Conservation (phyloP, 1,140 invertebrate species). For the Rhyzopertha dominica region DNA sequence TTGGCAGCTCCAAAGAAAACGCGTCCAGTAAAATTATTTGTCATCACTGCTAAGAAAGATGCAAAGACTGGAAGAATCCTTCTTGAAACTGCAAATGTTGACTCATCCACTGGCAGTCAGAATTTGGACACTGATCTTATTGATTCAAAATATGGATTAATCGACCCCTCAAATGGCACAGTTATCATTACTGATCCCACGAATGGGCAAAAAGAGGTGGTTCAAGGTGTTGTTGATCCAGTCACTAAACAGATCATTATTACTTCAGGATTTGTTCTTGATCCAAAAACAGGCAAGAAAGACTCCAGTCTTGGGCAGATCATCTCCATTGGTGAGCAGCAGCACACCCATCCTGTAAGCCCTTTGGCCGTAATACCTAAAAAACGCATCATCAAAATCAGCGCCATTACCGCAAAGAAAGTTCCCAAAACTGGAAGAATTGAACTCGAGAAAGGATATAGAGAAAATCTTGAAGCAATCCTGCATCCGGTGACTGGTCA, state of each 20-base stretch:
- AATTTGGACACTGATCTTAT: conserved; percentile 49
- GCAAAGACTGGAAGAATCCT: conserved; percentile 53
- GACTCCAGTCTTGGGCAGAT: conserved; percentile 53
- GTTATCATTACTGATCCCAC: conserved; percentile 52
- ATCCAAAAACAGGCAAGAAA: conserved; percentile 53
- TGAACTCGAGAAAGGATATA: conserved; percentile 56
- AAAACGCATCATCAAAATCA: conserved; percentile 61
- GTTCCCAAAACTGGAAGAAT: conserved; percentile 60
- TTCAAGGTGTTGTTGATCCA: conserved; percentile 55
- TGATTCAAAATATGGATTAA: conserved; percentile 53
- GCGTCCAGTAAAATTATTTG: conserved; percentile 48
- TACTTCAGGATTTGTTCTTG: conserved; percentile 54
- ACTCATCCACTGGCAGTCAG: conserved; percentile 48
- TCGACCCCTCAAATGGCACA: conserved; percentile 48
- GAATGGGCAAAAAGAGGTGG: conserved; percentile 56
- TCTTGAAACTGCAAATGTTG: conserved; percentile 50
- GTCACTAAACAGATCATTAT: conserved; percentile 62
- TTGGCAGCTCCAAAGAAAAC: conserved; percentile 31
- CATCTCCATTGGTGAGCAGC: conserved; percentile 49
- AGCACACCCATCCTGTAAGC: conserved; percentile 42
- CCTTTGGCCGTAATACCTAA: conserved; percentile 55
- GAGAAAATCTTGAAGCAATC: conserved; percentile 59
- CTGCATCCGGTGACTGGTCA: conserved; percentile 56
- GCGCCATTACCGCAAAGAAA: conserved; percentile 58
- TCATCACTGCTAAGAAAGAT: conserved; percentile 54